Evolutionary conservation across 2,888 invertebrate genomes (phyloP).

Genomic region (Alitta virens): DNA sequence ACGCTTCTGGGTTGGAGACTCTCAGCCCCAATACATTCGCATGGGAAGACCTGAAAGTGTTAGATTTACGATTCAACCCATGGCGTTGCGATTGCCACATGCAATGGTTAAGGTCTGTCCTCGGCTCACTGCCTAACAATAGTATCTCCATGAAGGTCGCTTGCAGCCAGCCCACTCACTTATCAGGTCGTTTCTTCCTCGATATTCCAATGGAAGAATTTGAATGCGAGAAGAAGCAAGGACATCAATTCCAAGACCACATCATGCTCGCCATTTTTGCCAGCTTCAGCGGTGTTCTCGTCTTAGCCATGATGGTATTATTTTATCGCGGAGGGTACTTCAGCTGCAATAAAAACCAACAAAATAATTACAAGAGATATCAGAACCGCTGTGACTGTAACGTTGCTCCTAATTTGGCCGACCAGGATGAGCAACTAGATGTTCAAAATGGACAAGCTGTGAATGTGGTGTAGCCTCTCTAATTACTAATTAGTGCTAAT

Average conservation of each 20-base stretch:
- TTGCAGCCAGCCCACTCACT: neutral
- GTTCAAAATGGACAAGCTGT: no score
- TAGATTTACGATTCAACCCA: slow-evolving; percentile 21
- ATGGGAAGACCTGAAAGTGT: slow-evolving; percentile 17
- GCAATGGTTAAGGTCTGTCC: slow-evolving; percentile 9
- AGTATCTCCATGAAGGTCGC: neutral
- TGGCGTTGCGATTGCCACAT: slow-evolving; percentile 24
- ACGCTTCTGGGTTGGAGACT: slow-evolving; percentile 14
- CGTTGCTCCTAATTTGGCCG: no score
- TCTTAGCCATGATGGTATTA: slow-evolving; percentile 3
- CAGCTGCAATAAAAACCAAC: neutral
- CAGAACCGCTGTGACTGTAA: neutral
- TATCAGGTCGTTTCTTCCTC: neutral
- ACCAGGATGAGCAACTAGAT: no score
- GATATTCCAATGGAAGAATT: neutral
- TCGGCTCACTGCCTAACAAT: neutral
- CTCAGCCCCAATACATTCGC: slow-evolving; percentile 6
- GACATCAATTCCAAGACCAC: slow-evolving; percentile 6
- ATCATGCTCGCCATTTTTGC: slow-evolving; percentile 9
- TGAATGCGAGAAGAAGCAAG: slow-evolving; percentile 1
- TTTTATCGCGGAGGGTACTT: slow-evolving; percentile 1
- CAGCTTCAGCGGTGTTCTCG: neutral
- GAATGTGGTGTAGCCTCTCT: no score
- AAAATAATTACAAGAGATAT: neutral
- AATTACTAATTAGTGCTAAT: no score